These are phyloP conservation scores for Aradophagus sp. DNA, from an alignment of 1,140 invertebrate genomes.

Conservation along the genomic window DNA sequence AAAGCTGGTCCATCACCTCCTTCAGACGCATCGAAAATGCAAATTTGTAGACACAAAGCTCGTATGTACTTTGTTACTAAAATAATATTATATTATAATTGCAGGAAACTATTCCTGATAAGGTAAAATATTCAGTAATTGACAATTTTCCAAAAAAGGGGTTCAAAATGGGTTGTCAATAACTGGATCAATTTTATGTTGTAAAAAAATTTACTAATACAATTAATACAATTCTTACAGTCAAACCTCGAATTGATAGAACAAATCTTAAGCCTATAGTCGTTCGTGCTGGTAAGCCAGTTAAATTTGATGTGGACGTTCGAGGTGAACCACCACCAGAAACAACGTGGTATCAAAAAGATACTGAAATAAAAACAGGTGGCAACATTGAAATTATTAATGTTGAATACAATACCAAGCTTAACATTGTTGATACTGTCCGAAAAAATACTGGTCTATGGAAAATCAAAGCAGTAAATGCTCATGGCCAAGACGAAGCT, in stretches of 20 bases:
- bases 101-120: too few species aligned
- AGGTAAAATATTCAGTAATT: too few species aligned
- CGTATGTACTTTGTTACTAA: slow-evolving; percentile 77
- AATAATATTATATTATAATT: neutral
- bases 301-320: slow-evolving; percentile 95
- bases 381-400: slow-evolving; percentile 90
- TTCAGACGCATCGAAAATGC: slow-evolving; percentile 95
- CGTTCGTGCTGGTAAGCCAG: slow-evolving; percentile 91
- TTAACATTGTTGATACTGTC: slow-evolving; percentile 88
- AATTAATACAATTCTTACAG: too few species aligned
- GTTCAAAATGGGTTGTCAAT: too few species aligned
- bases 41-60: slow-evolving; percentile 91
- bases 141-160: too few species aligned
- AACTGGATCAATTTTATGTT: too few species aligned
- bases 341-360: slow-evolving; percentile 87
- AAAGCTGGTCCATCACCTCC: slow-evolving; percentile 94
- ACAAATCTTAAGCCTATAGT: slow-evolving; percentile 94
- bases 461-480: slow-evolving; percentile 92
- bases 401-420: slow-evolving; percentile 94
- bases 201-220: too few species aligned
- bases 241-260: slow-evolving; percentile 97
- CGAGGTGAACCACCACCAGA: slow-evolving; percentile 95
- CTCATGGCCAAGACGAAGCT: slow-evolving; percentile 94
- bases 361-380: slow-evolving; percentile 76
- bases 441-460: slow-evolving; percentile 92